A percentile compares a stretch with the other conserved stretches of the same genome.
Conservation (phyloP, 2,888 invertebrate genomes). For the Conistra vaccinii region DNA sequence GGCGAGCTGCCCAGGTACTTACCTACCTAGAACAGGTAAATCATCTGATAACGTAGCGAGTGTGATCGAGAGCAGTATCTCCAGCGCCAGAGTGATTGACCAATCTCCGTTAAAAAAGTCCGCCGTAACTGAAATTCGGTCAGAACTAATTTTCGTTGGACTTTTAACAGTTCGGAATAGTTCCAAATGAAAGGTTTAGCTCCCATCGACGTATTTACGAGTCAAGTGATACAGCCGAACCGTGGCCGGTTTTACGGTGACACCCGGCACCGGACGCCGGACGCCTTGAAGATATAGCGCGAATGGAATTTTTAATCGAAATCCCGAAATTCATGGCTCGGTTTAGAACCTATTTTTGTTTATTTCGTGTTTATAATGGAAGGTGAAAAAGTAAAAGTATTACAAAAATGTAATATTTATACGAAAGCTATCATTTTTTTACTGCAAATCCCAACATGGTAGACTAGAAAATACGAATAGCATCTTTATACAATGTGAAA, state of each 20-base stretch:
- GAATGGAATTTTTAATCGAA: slow-evolving; percentile 44
- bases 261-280: slow-evolving; percentile 28
- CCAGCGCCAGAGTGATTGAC: not conserved
- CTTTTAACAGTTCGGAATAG: slow-evolving; percentile 60
- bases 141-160: not conserved
- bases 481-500: too few relatives aligned
- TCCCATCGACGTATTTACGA: slow-evolving; percentile 72
- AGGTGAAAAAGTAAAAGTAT: too few relatives aligned
- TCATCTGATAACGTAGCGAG: too few relatives aligned
- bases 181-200: slow-evolving; percentile 66
- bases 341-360: slow-evolving; percentile 4
- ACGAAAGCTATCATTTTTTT: too few relatives aligned
- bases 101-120: not conserved
- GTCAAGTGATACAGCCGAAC: slow-evolving; percentile 65
- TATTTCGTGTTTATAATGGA: not conserved
- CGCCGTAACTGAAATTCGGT: not conserved
- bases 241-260: slow-evolving; percentile 64
- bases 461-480: too few relatives aligned
- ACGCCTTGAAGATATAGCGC: slow-evolving; percentile 18
- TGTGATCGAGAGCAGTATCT: too few relatives aligned
- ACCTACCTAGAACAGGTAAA: too few relatives aligned
- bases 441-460: too few relatives aligned
- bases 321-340: slow-evolving; percentile 16
- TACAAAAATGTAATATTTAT: too few relatives aligned
- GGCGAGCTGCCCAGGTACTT: too few relatives aligned